These are phyloP conservation scores for Pecten maximus DNA, from an alignment of 2,888 invertebrate species.

Conservation along the genomic window DNA sequence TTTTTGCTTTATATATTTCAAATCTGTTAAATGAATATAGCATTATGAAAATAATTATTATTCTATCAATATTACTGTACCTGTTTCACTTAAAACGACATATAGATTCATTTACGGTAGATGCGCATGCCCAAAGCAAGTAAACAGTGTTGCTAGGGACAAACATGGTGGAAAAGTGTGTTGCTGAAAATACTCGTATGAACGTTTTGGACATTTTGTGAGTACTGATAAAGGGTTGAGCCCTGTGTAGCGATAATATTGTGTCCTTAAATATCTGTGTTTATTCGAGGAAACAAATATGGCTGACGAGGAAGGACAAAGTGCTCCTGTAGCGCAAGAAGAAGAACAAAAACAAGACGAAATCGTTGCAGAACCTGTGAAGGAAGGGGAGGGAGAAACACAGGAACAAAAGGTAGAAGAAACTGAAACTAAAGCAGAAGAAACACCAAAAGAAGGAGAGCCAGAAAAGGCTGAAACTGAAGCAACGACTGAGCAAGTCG, in stretches of 20 bases:
- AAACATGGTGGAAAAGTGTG: conserved; percentile 21
- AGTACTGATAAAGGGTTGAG: background rate
- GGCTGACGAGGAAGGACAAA: conserved; percentile 63
- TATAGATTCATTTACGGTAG: background rate
- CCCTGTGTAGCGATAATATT: no score
- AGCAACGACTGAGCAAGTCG: conserved; percentile 33
- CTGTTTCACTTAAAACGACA: background rate
- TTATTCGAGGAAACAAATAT: conserved; percentile 44
- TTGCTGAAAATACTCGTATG: background rate
- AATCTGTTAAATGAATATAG: no score
- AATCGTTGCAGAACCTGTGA: background rate
- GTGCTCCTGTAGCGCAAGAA: conserved; percentile 38
- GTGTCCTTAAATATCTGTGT: background rate
- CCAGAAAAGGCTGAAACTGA: conserved; percentile 40
- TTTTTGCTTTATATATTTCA: no score
- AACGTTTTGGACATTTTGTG: background rate
- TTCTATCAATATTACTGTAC: no score
- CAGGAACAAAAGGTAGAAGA: conserved; percentile 47
- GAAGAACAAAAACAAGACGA: conserved; percentile 49
- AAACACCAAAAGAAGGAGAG: conserved; percentile 38
- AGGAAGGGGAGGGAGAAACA: conserved; percentile 36
- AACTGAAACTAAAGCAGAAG: conserved; percentile 8
- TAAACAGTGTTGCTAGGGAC: conserved; percentile 67
- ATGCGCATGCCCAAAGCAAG: conserved; percentile 30
- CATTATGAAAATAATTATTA: no score